These are phyloP conservation scores for Paracanthobrama guichenoti DNA, from an alignment of 2,113 vertebrate species.

Conservation along the genomic window DNA sequence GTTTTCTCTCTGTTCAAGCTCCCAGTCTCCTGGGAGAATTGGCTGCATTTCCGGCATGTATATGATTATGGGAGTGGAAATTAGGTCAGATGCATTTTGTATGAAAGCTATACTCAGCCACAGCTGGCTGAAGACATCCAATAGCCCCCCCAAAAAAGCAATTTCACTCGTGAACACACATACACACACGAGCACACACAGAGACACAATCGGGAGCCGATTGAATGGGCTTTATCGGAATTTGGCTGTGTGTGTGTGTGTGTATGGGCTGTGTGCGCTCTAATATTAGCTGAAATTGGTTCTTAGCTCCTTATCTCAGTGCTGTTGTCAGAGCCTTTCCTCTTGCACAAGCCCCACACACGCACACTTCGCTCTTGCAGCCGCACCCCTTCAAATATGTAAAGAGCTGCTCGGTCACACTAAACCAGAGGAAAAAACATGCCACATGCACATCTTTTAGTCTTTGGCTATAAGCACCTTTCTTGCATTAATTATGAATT, in stretches of 20 bases:
- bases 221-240: conserved; percentile 34
- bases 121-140: conserved; percentile 50
- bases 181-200: conserved; percentile 1
- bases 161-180: conserved; percentile 28
- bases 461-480: not conserved
- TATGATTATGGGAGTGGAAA: conserved; percentile 52
- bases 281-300: conserved; percentile 51
- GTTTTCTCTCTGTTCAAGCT: conserved; percentile 30
- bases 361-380: not conserved
- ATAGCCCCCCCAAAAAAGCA: conserved; percentile 25
- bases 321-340: conserved; percentile 42
- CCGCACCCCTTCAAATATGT: conserved; percentile 17
- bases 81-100: conserved; percentile 58
- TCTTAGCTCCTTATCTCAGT: conserved; percentile 50
- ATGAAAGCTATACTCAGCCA: conserved; percentile 56
- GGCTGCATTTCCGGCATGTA: conserved; percentile 51
- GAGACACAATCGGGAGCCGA: not conserved
- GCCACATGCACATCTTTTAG: not conserved
- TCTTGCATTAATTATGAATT: conserved; percentile 11
- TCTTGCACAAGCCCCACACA: conserved; percentile 17
- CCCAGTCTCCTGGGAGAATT: conserved; percentile 39
- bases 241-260: conserved; percentile 4
- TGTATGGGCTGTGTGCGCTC: conserved; percentile 33
- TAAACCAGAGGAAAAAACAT: conserved; percentile 7
- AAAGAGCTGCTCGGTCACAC: conserved; percentile 17